A percentile compares a stretch with the other conserved stretches of the same genome.
Conservation (phyloP, 2,113 vertebrate genomes). For the Nestor notabilis region DNA sequence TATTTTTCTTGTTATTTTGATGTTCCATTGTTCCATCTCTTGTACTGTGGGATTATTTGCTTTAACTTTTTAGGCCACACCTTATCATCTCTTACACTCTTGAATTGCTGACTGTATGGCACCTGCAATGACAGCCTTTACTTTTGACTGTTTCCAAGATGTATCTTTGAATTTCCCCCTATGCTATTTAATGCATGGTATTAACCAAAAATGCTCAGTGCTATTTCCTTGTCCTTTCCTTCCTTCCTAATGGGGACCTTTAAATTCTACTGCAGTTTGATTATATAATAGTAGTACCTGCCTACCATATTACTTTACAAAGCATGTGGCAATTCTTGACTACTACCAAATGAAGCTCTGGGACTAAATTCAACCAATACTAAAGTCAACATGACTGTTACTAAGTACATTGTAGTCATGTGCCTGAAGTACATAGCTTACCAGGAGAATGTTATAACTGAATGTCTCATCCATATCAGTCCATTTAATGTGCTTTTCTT, state of each 20-base stretch:
- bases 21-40: conserved; percentile 19
- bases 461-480: not conserved
- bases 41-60: conserved; percentile 24
- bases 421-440: not conserved
- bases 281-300: not conserved
- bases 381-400: not conserved
- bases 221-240: not conserved
- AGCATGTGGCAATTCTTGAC: not conserved
- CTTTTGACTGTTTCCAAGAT: not conserved
- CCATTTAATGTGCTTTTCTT: not conserved
- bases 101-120: not conserved
- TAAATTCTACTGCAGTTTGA: not conserved
- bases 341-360: not conserved
- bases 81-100: not conserved
- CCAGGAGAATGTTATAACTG: not conserved
- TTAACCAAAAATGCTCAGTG: not conserved
- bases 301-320: not conserved
- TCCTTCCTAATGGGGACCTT: not conserved
- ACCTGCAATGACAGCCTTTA: not conserved
- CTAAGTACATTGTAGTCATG: not conserved
- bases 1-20: not conserved
- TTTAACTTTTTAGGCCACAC: not conserved
- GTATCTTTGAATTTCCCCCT: not conserved
- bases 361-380: not conserved
- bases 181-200: not conserved